Evolutionary conservation across 2,797 vertebrate genomes (phyloP).

Genomic region (Chlorospingus flavigularis): DNA sequence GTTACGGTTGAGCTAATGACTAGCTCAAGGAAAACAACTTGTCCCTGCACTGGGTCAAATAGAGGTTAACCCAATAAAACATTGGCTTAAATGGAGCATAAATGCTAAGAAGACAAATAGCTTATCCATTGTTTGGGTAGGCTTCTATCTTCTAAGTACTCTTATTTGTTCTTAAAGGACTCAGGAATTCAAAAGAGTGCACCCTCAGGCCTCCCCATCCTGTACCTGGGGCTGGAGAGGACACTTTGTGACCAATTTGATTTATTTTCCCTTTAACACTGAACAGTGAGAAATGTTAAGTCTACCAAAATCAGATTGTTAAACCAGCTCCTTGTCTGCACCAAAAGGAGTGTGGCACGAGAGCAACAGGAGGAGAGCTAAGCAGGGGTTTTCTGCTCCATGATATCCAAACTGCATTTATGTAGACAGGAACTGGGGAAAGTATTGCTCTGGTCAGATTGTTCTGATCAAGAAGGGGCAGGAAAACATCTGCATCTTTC

Average conservation of each 20-base stretch:
- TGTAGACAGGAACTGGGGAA: neutral
- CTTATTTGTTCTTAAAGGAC: slow-evolving; percentile 2
- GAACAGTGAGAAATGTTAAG: neutral
- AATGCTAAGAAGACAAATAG: slow-evolving; percentile 71
- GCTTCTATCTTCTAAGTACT: slow-evolving; percentile 1
- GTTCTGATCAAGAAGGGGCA: neutral
- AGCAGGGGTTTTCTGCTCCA: neutral
- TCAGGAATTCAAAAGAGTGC: neutral
- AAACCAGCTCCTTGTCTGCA: neutral
- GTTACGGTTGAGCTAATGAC: slow-evolving; percentile 76
- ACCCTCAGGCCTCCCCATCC: neutral
- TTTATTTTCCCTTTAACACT: neutral
- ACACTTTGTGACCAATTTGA: neutral
- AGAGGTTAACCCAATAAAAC: slow-evolving; percentile 77
- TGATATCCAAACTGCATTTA: neutral
- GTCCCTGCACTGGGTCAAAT: slow-evolving; percentile 73
- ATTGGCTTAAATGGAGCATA: slow-evolving; percentile 74
- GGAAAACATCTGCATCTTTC: neutral
- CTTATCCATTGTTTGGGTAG: slow-evolving; percentile 46
- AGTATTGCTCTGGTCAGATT: neutral
- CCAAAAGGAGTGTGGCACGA: neutral
- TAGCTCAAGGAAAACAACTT: slow-evolving; percentile 72
- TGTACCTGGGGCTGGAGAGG: neutral
- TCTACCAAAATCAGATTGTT: neutral
- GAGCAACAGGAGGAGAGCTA: neutral